These are phyloP conservation scores for Morone chrysops DNA, from an alignment of 2,113 vertebrate species.

Conservation along the genomic window DNA sequence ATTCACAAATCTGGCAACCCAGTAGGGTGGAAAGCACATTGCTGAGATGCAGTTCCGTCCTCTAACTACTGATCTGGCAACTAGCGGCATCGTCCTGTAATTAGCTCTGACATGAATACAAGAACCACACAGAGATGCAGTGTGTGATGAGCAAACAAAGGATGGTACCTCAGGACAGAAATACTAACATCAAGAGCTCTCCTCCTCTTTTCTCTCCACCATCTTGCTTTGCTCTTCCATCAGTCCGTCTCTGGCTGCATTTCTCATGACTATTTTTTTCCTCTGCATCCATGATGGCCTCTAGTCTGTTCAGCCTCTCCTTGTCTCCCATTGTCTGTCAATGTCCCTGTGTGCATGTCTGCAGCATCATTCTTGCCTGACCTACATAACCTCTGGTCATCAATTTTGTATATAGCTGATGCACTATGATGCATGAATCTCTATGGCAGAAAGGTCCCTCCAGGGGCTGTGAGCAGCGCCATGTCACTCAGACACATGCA, in stretches of 20 bases:
- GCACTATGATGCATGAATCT: slow-evolving; percentile 67
- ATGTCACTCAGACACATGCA: slow-evolving; percentile 36
- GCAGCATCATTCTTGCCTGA: slow-evolving; percentile 62
- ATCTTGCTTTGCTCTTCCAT: slow-evolving; percentile 18
- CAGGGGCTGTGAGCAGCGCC: slow-evolving; percentile 24
- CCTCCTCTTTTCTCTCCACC: background rate
- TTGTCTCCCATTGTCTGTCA: slow-evolving; percentile 29
- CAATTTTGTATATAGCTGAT: slow-evolving; percentile 67
- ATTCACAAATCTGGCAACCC: slow-evolving; percentile 64
- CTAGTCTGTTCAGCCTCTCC: slow-evolving; percentile 14
- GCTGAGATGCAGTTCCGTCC: slow-evolving; percentile 52
- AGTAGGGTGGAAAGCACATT: slow-evolving; percentile 60
- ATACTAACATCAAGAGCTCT: slow-evolving; percentile 47
- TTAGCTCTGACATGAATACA: slow-evolving; percentile 71
- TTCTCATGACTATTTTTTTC: slow-evolving; percentile 1
- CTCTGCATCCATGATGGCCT: slow-evolving; percentile 25
- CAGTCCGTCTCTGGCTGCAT: slow-evolving; percentile 25
- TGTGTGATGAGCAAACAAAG: slow-evolving; percentile 69
- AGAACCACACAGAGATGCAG: slow-evolving; percentile 47
- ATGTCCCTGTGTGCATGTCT: slow-evolving; percentile 32
- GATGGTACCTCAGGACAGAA: slow-evolving; percentile 54
- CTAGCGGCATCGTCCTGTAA: slow-evolving; percentile 58
- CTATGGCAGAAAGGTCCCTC: slow-evolving; percentile 16
- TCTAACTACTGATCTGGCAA: slow-evolving; percentile 69
- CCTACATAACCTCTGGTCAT: slow-evolving; percentile 72